Base-by-base conservation (phyloP, 2,113 vertebrate species). In the Balaeniceps rex region DNA sequence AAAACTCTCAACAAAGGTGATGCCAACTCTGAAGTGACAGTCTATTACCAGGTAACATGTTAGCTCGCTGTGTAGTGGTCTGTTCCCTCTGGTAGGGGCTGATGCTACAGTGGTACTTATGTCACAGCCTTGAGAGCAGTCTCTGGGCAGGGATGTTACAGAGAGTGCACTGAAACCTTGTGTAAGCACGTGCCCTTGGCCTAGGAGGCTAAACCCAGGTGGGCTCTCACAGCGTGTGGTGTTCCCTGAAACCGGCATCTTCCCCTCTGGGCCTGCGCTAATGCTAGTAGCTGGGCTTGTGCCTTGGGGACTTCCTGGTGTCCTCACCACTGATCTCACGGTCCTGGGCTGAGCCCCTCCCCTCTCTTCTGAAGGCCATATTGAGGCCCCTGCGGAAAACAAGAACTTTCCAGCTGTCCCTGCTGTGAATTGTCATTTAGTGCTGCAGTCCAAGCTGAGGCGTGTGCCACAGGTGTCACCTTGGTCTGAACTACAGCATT, bases 11-110 rank as follows among this genome's bases (percentile, higher is more conserved):
- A 99, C 98, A 99, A 98, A 97, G 99, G 98, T 2, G 99, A 99
- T 51, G 98, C 99, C 94, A 99, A 99, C 98, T 99, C 99, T 0
- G 99, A 99, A 96, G 99, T 99, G 97, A 99, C 99, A 0, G 99
- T 99, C 19, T 99, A 99, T 92, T 99, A 99, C 97, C 99, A 99
- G 99, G 99, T 99, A 88, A 87, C 0, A 3, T 12, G 6, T 23
- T 21, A 14, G 60, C 83, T 69, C 11, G 40, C 46, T 12, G 4
- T 9, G 31, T 34, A 1, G 61, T 47, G 15, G 3, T 60, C 76
- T 38, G 1, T 28, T 49, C 52, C 46, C 44, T 40, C 55, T 34
- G 66, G n/a, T 29, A 16, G 21, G 76, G 51, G 31, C 78, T 79
- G 69, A 0, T 11, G 36, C 14, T 51, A 2, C 0, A 2, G 17